Evolutionary conservation across 2,797 vertebrate genomes (phyloP).

Genomic region (Presbytis comata): DNA sequence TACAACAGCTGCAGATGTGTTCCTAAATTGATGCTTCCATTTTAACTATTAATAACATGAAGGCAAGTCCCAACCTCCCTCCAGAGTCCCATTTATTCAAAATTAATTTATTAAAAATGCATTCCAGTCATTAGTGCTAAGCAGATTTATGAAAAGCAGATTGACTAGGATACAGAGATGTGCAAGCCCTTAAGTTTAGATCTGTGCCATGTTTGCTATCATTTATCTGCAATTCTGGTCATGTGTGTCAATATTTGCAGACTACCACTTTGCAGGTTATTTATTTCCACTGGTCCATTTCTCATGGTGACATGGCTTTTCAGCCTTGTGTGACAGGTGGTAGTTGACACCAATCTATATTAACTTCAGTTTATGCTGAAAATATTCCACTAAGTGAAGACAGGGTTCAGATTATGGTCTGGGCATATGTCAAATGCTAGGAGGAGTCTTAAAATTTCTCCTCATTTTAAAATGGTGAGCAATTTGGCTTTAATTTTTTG

Average conservation of each 20-base stretch:
- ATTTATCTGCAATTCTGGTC: neutral
- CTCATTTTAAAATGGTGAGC: slow-evolving; percentile 3
- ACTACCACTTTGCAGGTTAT: neutral
- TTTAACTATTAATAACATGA: slow-evolving; percentile 60
- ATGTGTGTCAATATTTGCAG: slow-evolving; percentile 30
- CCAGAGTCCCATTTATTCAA: slow-evolving; percentile 66
- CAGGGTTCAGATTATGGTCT: neutral
- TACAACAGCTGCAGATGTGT: neutral
- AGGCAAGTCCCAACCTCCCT: slow-evolving; percentile 51
- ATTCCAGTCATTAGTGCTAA: slow-evolving; percentile 66
- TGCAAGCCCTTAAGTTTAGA: neutral
- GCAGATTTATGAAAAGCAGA: slow-evolving; percentile 73
- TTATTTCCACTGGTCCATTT: slow-evolving; percentile 52
- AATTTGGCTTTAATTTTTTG: neutral
- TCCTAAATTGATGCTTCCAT: slow-evolving; percentile 42
- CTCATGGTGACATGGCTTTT: neutral
- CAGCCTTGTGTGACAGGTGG: slow-evolving; percentile 21
- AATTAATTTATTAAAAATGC: slow-evolving; percentile 78
- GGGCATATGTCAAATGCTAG: neutral
- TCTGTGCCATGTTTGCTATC: neutral
- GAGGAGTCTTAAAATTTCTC: neutral
- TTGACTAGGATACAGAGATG: neutral
- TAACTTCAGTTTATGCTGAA: slow-evolving; percentile 35
- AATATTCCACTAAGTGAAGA: neutral
- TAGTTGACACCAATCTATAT: slow-evolving; percentile 22